Evolutionary conservation across 2,113 vertebrate genomes (phyloP), one percentile per base, ranked within the genome.

Genomic region (Lepus timidus): DNA sequence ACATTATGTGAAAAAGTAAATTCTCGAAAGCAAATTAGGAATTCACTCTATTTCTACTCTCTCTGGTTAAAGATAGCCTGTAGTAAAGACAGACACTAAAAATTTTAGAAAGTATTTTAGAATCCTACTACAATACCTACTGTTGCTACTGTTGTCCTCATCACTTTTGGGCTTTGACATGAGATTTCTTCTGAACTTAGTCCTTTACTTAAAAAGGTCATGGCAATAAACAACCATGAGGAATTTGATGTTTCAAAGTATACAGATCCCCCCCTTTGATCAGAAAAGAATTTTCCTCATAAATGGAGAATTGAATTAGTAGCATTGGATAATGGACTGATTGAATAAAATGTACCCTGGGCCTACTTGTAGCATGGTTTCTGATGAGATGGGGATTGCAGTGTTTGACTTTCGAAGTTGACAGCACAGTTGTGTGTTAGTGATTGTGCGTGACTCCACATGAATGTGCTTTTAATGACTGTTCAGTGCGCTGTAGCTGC

Each of bases 71-170:
- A 92, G 68, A 62, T 31, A 95, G 23, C n/a, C 17, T 70, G 0
- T 75, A 58, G n/a, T 29, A 82, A 68, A 95, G 27, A 71, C 27
- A 83, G 16, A 93, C 5, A 44, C 23, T 67, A 85, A 86, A 76
- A 39, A 67, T 23, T 67, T 22, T 88, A 4, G 92, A 92, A 93
- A 61, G 16, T 29, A 39, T 39, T 75, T 97, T n/a, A 36, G 71
- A 61, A 39, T 62, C 85, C 25, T 49, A 22, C 64, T 16, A 55
- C 49, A 94, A 85, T 86, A 25, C 33, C 61, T 22, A 33, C 82
- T 83, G 91, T 95, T 87, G 7, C 76, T 64, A n/a, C 49, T 51
- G 20, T 76, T 73, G 9, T 78, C 10, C 19, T 90, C 17, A 22
- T 88, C 75, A 65, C 19, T 85, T 90, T 86, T 78, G 73, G 29